A percentile compares a stretch with the other conserved stretches of the same genome.
phyloP scores from a whole-genome alignment of 2,888 invertebrate genomes.

The Coelinius sp. region DNA sequence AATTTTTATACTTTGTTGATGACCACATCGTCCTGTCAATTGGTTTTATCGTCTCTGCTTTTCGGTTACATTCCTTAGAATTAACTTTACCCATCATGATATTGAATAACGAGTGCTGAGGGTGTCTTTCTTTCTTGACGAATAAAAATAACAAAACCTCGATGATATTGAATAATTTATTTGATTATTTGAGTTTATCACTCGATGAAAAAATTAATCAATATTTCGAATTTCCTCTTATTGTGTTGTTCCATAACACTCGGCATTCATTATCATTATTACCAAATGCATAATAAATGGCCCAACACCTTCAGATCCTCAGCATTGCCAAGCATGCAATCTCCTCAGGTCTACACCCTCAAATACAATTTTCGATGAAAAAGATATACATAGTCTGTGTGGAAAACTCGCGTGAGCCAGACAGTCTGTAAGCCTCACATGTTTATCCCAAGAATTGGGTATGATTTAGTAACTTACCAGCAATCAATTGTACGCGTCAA shows the following conservation, averaged over 20 bases:
- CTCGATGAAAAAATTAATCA: neutral
- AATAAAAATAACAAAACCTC: too few species aligned
- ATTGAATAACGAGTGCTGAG: neutral
- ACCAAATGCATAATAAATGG: slow-evolving; percentile 42
- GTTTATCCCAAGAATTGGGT: slow-evolving; percentile 5
- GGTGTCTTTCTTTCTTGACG: slow-evolving; percentile 23
- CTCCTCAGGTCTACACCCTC: slow-evolving; percentile 55
- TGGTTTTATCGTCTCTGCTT: slow-evolving; percentile 16
- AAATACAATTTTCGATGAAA: slow-evolving; percentile 18
- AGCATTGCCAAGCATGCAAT: slow-evolving; percentile 66
- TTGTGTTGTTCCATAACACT: slow-evolving; percentile 7
- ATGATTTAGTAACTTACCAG: slow-evolving; percentile 16
- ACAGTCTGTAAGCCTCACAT: neutral
- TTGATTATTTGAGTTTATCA: slow-evolving; percentile 21
- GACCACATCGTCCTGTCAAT: slow-evolving; percentile 19
- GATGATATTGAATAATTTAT: too few species aligned
- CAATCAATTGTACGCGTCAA: slow-evolving; percentile 7
- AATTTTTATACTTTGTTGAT: slow-evolving; percentile 23
- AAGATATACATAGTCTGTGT: neutral
- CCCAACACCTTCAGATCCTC: slow-evolving; percentile 65
- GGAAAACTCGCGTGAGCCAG: neutral
- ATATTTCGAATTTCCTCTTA: neutral
- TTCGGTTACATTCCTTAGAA: slow-evolving; percentile 15
- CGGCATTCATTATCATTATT: slow-evolving; percentile 5
- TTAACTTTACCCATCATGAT: slow-evolving; percentile 9